These are phyloP conservation scores for Noctua janthe DNA, from an alignment of 2,888 invertebrate species.

Conservation along the genomic window DNA sequence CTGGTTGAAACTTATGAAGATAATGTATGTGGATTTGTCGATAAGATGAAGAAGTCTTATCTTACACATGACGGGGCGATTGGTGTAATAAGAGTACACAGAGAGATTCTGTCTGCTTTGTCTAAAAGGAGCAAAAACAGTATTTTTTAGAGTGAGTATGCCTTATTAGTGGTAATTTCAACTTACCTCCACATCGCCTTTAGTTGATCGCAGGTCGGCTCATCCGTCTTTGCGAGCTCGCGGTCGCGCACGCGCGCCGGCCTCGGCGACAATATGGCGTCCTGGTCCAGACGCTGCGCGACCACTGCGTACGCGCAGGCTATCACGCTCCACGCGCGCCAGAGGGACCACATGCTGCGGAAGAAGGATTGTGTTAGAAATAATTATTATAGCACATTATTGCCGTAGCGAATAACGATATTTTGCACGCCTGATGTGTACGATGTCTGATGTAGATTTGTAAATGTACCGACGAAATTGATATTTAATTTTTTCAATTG, in stretches of 20 bases:
- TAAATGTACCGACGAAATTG: neutral
- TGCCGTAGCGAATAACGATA: neutral
- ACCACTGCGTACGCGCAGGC: constrained; percentile 79
- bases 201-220: constrained; percentile 96
- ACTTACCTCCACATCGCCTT: constrained; percentile 96
- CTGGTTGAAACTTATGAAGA: neutral
- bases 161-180: neutral
- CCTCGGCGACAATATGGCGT: constrained; percentile 81
- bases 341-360: constrained; percentile 83
- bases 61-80: neutral
- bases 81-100: neutral
- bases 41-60: neutral
- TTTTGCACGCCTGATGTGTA: neutral
- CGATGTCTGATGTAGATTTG: neutral
- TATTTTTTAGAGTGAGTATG: too few species aligned
- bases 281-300: constrained; percentile 85
- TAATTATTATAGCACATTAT: neutral
- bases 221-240: constrained; percentile 89
- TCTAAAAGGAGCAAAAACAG: neutral
- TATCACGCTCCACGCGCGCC: constrained; percentile 80
- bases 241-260: constrained; percentile 85
- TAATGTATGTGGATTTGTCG: neutral
- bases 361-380: constrained; percentile 50
- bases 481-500: too few species aligned
- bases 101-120: neutral